These are phyloP conservation scores for Antennarius striatus DNA, from an alignment of 2,113 vertebrate genomes.

Conservation along the genomic window DNA sequence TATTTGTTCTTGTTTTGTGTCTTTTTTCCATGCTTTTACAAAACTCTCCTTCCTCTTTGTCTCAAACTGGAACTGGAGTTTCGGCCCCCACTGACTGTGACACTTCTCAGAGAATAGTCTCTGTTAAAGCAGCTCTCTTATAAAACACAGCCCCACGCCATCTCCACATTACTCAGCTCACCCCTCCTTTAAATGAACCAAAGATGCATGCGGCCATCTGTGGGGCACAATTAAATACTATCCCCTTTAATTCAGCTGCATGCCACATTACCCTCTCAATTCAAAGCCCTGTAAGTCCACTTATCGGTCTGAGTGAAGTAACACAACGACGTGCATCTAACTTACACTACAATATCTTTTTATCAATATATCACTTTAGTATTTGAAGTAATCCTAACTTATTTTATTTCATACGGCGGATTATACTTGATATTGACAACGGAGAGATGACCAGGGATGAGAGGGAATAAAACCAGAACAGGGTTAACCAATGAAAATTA, in stretches of 20 bases:
- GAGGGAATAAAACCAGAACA: background rate
- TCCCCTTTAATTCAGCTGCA: constrained; percentile 73
- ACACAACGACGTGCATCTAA: constrained; percentile 11
- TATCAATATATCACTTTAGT: background rate
- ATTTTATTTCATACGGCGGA: too few relatives aligned
- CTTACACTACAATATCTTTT: constrained; percentile 6
- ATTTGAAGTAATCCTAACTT: too few relatives aligned
- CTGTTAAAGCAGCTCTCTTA: constrained; percentile 68
- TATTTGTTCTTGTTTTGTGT: background rate
- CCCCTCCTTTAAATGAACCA: constrained; percentile 74
- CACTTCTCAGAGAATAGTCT: constrained; percentile 65
- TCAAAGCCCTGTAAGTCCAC: constrained; percentile 48
- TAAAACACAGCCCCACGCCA: constrained; percentile 72
- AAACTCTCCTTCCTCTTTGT: constrained; percentile 8
- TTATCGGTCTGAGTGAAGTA: constrained; percentile 26
- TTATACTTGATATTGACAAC: background rate
- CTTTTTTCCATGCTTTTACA: background rate
- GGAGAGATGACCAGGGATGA: background rate
- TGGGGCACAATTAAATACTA: constrained; percentile 72
- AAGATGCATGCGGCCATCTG: constrained; percentile 75
- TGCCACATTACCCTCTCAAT: constrained; percentile 68
- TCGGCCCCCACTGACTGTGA: constrained; percentile 46
- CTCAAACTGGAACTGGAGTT: background rate
- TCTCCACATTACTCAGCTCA: constrained; percentile 72
- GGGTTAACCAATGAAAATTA: constrained; percentile 17